These are phyloP conservation scores for Todiramphus chloris DNA, from an alignment of 2,113 vertebrate genomes.

Conservation along the genomic window DNA sequence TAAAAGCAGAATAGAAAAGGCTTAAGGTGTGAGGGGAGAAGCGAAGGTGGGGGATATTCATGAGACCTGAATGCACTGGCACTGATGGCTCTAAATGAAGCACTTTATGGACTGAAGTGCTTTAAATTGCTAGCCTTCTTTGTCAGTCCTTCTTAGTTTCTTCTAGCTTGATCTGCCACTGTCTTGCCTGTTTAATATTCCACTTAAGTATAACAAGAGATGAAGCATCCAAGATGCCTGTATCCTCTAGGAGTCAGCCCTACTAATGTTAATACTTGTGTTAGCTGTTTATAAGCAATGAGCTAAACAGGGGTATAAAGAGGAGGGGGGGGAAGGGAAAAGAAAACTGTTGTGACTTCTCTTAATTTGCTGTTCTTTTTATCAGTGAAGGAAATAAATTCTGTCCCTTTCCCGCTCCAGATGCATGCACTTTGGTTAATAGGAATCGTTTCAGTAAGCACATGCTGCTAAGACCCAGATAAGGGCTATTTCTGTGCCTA, in stretches of 20 bases:
- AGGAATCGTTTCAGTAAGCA: slow-evolving; percentile 6
- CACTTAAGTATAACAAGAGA: slow-evolving; percentile 35
- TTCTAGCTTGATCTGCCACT: background rate
- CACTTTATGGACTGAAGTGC: background rate
- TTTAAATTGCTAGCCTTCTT: background rate
- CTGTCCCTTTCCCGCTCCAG: background rate
- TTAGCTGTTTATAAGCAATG: slow-evolving; percentile 26
- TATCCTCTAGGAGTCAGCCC: background rate
- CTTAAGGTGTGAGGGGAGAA: background rate
- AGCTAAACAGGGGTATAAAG: background rate
- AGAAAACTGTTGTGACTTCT: background rate
- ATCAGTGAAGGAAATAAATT: background rate
- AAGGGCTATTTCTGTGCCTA: slow-evolving; percentile 42
- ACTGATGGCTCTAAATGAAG: slow-evolving; percentile 16
- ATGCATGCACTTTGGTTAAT: background rate
- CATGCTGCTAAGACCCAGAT: slow-evolving; percentile 3
- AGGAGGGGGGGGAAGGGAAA: background rate
- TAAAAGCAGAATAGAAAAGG: background rate
- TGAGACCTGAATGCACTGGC: background rate
- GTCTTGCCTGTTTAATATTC: slow-evolving; percentile 59
- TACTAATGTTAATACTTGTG: slow-evolving; percentile 6
- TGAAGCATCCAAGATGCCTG: slow-evolving; percentile 29
- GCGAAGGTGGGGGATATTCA: background rate
- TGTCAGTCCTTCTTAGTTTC: background rate
- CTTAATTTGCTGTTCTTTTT: background rate